A percentile compares a stretch with the other conserved stretches of the same genome.
These are phyloP conservation scores for Siphamia tubifer DNA, from an alignment of 2,113 vertebrate genomes.

Conservation along the genomic window DNA sequence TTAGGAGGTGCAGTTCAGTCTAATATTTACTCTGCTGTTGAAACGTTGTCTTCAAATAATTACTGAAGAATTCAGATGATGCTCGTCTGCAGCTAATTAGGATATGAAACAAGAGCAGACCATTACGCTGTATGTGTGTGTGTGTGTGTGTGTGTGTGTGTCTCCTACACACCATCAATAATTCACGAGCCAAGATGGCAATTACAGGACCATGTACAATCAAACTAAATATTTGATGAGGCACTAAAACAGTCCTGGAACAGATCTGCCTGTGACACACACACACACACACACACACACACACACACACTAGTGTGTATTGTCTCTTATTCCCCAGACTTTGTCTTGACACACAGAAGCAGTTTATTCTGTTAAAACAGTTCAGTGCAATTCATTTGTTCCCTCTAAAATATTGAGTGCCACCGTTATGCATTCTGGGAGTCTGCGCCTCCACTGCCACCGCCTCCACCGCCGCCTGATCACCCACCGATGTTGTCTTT, in stretches of 20 bases:
- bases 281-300: background rate
- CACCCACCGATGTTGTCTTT: background rate
- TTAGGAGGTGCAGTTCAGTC: constrained; percentile 56
- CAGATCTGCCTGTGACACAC: constrained; percentile 63
- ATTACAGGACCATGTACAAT: constrained; percentile 86
- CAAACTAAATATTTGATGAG: constrained; percentile 87
- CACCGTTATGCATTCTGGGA: constrained; percentile 8
- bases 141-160: constrained; percentile 26
- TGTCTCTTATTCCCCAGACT: constrained; percentile 66
- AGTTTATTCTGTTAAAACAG: constrained; percentile 69
- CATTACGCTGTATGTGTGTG: constrained; percentile 45
- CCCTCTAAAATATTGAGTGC: constrained; percentile 59
- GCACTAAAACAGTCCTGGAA: constrained; percentile 83
- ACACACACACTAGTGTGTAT: constrained; percentile 35
- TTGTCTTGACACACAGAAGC: constrained; percentile 55
- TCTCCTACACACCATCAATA: constrained; percentile 81
- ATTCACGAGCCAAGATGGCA: constrained; percentile 83
- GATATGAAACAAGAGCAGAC: constrained; percentile 64
- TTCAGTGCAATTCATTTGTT: constrained; percentile 62
- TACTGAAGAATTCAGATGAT: constrained; percentile 55
- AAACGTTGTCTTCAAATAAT: constrained; percentile 67
- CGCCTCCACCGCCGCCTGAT: background rate
- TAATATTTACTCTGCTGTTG: constrained; percentile 68
- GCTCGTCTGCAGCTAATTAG: constrained; percentile 63
- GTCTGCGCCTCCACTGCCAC: background rate